Percentiles rank a stretch among this genome's conserved stretches.
Conservation (phyloP, 2,797 vertebrate species). For the Meriones psammophilus region DNA sequence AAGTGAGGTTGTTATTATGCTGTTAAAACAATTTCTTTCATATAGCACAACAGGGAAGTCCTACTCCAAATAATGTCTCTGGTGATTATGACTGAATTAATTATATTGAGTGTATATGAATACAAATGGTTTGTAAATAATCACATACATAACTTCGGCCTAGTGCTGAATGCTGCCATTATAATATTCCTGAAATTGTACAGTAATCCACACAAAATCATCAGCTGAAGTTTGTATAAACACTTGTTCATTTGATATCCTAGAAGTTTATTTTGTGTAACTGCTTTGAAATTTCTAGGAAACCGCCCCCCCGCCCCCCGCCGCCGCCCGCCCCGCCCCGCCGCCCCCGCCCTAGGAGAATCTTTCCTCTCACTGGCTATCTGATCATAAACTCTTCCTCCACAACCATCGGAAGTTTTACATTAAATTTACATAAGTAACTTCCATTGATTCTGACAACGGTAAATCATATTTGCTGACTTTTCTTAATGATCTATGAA, state of each 20-base stretch:
- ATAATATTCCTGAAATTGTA: background rate
- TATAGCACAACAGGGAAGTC: background rate
- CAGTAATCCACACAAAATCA: background rate
- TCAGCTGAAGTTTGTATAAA: background rate
- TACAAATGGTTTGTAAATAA: background rate
- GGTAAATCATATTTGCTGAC: background rate
- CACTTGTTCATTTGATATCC: background rate
- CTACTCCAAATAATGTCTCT: background rate
- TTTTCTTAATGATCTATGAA: background rate
- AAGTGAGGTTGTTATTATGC: background rate
- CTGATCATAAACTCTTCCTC: background rate
- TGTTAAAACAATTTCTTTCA: background rate
- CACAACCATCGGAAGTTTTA: background rate
- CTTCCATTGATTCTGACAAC: background rate
- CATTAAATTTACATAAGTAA: background rate
- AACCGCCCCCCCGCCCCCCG: background rate
- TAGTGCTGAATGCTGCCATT: background rate
- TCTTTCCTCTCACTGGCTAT: background rate
- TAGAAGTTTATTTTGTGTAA: background rate
- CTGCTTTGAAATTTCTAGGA: background rate
- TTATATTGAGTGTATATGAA: background rate
- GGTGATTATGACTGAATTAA: background rate
- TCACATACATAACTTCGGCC: background rate
- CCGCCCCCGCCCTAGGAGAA: background rate
- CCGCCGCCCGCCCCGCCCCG: too few relatives aligned